Evolutionary conservation across 2,113 vertebrate genomes (phyloP), one percentile per base, ranked within the genome.

Genomic region (Oriolus oriolus): DNA sequence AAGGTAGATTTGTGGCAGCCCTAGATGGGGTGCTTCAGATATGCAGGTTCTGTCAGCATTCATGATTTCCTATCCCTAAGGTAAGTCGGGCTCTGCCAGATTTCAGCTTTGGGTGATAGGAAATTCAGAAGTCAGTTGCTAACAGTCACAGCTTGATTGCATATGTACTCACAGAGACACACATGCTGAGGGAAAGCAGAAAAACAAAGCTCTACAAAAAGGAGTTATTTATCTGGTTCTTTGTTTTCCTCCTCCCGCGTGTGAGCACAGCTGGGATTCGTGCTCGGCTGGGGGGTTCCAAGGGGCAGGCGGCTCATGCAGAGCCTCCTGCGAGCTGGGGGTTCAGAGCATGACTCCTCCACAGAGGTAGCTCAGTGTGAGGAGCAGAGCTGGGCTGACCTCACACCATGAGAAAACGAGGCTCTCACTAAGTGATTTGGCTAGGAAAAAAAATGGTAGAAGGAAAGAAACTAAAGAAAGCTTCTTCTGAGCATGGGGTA

Each of bases 321-420:
- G 74, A 92, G 57, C 82, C 91, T 88, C 81, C 64, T 87, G 56
- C 0, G 0, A 53, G 49, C 52, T 61, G 75, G 26, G 64, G 77
- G n/a, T 45, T 79, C 0, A 0, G 86, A 78, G 89, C 84, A 64
- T 0, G 24, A 23, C 83, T 90, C 64, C 86, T 92, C 42, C 60
- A 17, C 76, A 74, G 89, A 71, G 80, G 64, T 63, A 52, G 41
- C 91, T 71, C 89, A 84, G 94, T 92, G 84, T 95, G 95, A 95
- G 93, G 41, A 93, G 84, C 89, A 93, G 81, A 65, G 89, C 77
- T 76, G 50, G 23, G 19, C 84, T 91, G 89, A 94, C 94, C 94
- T 94, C 89, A 68, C 87, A 65, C 65, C 89, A 45, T 49, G 87
- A 93, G 61, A 84, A 85, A 89, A 95, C 24, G 18, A 87, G 66